Evolutionary conservation across 2,888 invertebrate species (phyloP).

Genomic region (Pantelozetes paolii): DNA sequence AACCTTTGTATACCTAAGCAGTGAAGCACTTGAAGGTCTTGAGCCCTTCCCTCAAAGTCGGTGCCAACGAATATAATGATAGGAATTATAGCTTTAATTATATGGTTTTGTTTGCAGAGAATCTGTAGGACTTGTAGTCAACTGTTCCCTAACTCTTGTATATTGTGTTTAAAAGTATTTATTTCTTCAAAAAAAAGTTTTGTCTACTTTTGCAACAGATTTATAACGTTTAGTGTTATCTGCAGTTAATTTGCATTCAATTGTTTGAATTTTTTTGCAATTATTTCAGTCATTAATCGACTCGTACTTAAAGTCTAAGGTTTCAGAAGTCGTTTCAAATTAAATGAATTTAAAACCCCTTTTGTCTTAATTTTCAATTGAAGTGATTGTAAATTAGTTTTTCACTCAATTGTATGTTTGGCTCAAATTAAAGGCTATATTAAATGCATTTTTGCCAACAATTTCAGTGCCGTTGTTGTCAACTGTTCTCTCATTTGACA

Average conservation of each 20-base stretch:
- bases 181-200: not conserved
- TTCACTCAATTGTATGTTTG: not conserved
- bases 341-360: not conserved
- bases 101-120: not conserved
- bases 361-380: not conserved
- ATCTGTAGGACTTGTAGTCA: not conserved
- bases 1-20: not conserved
- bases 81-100: not conserved
- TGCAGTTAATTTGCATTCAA: not conserved
- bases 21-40: not conserved
- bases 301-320: too few relatives aligned
- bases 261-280: too few relatives aligned
- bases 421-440: too few relatives aligned
- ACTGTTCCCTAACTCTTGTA: not conserved
- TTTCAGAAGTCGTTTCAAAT: not conserved
- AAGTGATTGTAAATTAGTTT: not conserved
- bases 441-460: not conserved
- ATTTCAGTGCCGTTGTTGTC: not conserved
- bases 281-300: too few relatives aligned
- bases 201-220: not conserved
- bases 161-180: not conserved
- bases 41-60: not conserved
- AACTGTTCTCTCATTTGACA: not conserved
- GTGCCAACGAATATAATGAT: not conserved
- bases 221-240: not conserved